A percentile compares a stretch with the other conserved stretches of the same genome.
Evolutionary conservation across 2,888 invertebrate species (phyloP).

Genomic region (Cheilosia scutellata): DNA sequence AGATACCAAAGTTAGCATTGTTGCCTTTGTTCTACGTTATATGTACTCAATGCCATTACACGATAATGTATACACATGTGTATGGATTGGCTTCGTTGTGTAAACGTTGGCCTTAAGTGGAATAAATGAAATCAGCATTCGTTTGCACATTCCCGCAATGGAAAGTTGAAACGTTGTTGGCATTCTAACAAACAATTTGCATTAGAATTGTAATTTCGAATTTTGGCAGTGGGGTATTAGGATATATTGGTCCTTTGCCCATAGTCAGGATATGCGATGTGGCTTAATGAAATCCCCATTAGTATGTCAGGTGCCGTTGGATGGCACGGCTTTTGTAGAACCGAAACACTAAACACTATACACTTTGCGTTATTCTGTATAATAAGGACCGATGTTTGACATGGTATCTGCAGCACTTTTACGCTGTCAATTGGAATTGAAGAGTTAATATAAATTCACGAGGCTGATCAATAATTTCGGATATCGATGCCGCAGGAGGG

Average conservation of each 20-base stretch:
- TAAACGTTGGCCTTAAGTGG: not conserved
- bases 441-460: conserved; percentile 34
- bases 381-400: conserved; percentile 10
- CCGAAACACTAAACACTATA: not conserved
- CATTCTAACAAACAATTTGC: conserved; percentile 72
- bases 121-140: conserved; percentile 39
- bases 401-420: conserved; percentile 8
- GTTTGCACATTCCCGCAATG: conserved; percentile 19
- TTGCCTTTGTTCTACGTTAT: conserved; percentile 24
- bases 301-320: conserved; percentile 34
- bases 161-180: conserved; percentile 60
- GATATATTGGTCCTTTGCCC: not conserved
- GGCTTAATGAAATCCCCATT: conserved; percentile 62
- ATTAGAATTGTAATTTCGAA: conserved; percentile 62
- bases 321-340: conserved; percentile 7
- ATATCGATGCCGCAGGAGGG: not conserved
- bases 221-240: not conserved
- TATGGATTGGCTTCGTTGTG: not conserved
- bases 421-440: conserved; percentile 16
- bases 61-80: conserved; percentile 4
- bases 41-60: conserved; percentile 12
- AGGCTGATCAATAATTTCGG: not conserved
- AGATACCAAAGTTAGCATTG: conserved; percentile 31
- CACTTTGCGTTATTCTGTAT: not conserved
- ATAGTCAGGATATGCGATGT: conserved; percentile 8